Evolutionary conservation across 2,113 vertebrate genomes (phyloP).

Genomic region (Sorex fumeus): DNA sequence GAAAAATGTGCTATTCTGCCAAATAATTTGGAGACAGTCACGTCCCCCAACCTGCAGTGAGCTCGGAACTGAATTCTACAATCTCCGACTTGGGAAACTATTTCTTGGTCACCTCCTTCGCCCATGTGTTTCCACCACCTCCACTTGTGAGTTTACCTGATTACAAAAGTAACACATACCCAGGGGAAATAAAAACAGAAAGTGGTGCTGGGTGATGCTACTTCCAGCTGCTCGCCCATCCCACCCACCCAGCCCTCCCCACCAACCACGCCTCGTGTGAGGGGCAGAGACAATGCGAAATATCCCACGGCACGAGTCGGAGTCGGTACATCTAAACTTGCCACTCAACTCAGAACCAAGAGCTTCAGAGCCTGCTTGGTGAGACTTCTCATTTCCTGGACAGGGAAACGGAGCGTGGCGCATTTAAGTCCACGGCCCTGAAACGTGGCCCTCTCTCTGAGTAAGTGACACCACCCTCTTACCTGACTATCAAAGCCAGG

Average conservation of each 20-base stretch:
- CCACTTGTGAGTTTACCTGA: neutral
- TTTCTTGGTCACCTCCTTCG: neutral
- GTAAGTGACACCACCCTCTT: neutral
- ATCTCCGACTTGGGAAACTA: neutral
- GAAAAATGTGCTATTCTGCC: neutral
- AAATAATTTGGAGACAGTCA: neutral
- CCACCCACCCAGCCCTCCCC: neutral
- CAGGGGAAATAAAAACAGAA: neutral
- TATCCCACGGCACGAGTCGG: neutral
- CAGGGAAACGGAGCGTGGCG: neutral
- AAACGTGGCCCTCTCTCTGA: constrained; percentile 5
- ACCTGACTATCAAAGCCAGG: neutral
- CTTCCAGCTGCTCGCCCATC: neutral
- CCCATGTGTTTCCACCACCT: neutral
- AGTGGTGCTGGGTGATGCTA: neutral
- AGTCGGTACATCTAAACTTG: neutral
- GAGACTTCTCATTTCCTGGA: neutral
- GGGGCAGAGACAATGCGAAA: neutral
- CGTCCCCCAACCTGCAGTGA: neutral
- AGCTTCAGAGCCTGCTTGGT: neutral
- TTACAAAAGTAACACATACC: neutral
- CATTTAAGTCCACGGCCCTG: neutral
- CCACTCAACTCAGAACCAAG: neutral
- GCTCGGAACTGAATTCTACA: neutral
- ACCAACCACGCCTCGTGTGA: neutral